phyloP scores from a whole-genome alignment of 2,797 vertebrate genomes.

The Peromyscus aztecus region DNA sequence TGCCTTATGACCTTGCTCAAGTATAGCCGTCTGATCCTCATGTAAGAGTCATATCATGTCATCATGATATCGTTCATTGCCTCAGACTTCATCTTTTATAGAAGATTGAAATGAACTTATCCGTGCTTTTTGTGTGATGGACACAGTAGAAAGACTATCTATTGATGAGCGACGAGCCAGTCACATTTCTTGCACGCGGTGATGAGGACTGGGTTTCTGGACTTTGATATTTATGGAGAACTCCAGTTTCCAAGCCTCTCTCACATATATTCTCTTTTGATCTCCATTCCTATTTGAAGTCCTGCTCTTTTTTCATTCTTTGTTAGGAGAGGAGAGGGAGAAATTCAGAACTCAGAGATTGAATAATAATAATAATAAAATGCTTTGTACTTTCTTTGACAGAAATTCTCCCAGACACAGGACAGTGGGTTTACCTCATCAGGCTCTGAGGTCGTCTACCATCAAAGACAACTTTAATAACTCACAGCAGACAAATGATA shows the following conservation, averaged over 20 bases:
- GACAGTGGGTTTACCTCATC: constrained; percentile 76
- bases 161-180: neutral
- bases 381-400: constrained; percentile 79
- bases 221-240: neutral
- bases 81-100: constrained; percentile 14
- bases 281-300: constrained; percentile 17
- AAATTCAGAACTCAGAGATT: constrained; percentile 64
- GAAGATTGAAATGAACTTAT: neutral
- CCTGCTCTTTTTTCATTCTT: constrained; percentile 60
- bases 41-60: neutral
- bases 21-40: neutral
- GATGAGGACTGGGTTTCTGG: constrained; percentile 23
- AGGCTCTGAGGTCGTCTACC: constrained; percentile 29
- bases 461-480: constrained; percentile 81
- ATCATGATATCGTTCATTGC: neutral
- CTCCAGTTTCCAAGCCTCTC: constrained; percentile 12
- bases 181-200: constrained; percentile 21
- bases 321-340: constrained; percentile 56
- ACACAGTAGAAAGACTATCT: neutral
- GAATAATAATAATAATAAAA: constrained; percentile 67
- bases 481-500: constrained; percentile 51
- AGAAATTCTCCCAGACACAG: constrained; percentile 73
- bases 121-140: neutral
- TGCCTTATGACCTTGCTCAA: neutral
- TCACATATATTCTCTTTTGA: constrained; percentile 50